phyloP scores from a whole-genome alignment of 2,113 vertebrate genomes.

The Hippocampus barbouri region DNA sequence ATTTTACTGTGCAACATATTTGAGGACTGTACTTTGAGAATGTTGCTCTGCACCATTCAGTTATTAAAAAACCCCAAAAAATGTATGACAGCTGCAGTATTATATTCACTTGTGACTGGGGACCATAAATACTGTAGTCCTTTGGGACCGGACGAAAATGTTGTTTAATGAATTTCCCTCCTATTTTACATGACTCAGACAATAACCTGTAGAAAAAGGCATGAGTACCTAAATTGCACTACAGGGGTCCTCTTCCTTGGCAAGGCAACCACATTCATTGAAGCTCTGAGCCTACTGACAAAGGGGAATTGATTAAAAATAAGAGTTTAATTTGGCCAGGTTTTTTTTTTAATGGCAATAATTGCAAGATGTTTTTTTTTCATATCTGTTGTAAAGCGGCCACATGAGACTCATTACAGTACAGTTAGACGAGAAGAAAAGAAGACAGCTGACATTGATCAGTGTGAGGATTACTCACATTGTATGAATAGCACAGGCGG shows the following conservation, averaged over 20 bases:
- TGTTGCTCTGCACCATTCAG: constrained; percentile 38
- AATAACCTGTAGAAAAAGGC: constrained; percentile 42
- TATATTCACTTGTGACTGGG: constrained; percentile 22
- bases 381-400: constrained; percentile 53
- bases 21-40: constrained; percentile 2
- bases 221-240: constrained; percentile 55
- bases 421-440: constrained; percentile 45
- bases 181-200: constrained; percentile 47
- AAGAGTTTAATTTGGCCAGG: constrained; percentile 58
- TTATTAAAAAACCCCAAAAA: constrained; percentile 13
- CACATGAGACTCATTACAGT: constrained; percentile 71
- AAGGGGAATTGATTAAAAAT: constrained; percentile 63
- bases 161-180: constrained; percentile 48
- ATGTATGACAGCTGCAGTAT: constrained; percentile 39
- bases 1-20: constrained; percentile 13
- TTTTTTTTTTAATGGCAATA: constrained; percentile 54
- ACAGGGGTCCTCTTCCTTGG: constrained; percentile 51
- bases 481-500: constrained; percentile 35
- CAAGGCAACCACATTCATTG: constrained; percentile 46
- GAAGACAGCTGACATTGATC: constrained; percentile 62
- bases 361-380: constrained; percentile 49
- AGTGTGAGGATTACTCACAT: constrained; percentile 39
- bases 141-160: constrained; percentile 26
- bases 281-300: constrained; percentile 44
- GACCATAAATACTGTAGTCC: constrained; percentile 28